Evolutionary conservation across 2,113 vertebrate genomes (phyloP), one percentile per base, ranked within the genome.

Genomic region (Tachysurus fulvidraco): DNA sequence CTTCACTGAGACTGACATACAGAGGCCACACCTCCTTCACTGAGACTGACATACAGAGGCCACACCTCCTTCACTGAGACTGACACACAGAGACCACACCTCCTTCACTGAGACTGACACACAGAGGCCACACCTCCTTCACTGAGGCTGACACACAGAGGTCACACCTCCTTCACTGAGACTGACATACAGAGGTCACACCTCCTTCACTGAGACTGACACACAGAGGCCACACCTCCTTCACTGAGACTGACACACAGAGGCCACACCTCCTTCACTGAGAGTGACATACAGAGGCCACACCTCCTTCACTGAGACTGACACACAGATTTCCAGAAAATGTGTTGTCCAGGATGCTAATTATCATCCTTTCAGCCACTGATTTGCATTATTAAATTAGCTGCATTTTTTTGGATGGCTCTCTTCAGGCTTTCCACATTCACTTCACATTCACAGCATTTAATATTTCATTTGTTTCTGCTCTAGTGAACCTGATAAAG

Each of bases 381-480:
- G 44, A 74, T 23, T 21, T 76, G 73, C 41, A 25, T n/a, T 76
- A 50, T 76, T 50, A 50, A 50, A 76, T 79, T 36, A 28, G 52
- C 28, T 5, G 77, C 55, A 55, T 21, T 79, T 79, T n/a, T 57
- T 79, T 57, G 17, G 9, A 57, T 36, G 57, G 9, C 30, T 14
- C 19, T 41, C 21, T 25, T n/a, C 80, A 81, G 23, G 11, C n/a
- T 81, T 81, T 62, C 36, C 21, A 44, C 23, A 46, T 62, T 81
- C 21, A 6, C 30, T 46, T 13, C 36, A 62, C 41, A 62, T 46
- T 62, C 23, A n/a, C 52, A 46, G 59, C 80, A 62, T 44, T n/a
- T 81, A 81, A 41, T 46, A 64, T 81, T 81, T 62, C 10, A 9
- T 81, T 81, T n/a, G 21, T 81, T 62, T 57, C 57, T 62, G 80